Conservation (phyloP, 2,113 vertebrate genomes). For the Panurus biarmicus region DNA sequence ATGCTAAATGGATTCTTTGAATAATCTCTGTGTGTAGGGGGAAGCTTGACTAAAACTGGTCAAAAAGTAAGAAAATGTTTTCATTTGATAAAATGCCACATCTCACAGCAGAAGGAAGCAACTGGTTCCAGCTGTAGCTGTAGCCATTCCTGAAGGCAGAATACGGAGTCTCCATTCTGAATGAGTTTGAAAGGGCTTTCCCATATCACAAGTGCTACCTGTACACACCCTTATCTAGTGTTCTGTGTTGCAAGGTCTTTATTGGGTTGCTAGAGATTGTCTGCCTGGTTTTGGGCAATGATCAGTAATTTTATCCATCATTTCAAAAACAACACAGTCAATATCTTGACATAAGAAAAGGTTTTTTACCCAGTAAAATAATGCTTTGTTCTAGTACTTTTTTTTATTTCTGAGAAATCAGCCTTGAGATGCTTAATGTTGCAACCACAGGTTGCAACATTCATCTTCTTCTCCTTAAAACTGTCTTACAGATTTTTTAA, state of each 20-base stretch:
- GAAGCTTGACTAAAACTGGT: neutral
- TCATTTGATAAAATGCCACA: neutral
- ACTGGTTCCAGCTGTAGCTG: neutral
- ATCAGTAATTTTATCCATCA: neutral
- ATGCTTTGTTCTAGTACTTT: neutral
- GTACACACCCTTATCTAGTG: neutral
- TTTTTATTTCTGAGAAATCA: neutral
- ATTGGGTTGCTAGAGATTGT: neutral
- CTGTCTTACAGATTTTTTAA: neutral
- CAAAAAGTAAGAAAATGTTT: neutral
- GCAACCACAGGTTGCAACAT: neutral
- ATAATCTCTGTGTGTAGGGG: neutral
- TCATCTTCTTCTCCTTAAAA: neutral
- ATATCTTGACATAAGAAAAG: neutral
- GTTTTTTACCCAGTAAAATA: neutral
- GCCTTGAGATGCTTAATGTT: neutral
- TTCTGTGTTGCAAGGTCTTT: neutral
- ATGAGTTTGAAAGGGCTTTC: neutral
- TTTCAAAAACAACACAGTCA: rapidly evolving
- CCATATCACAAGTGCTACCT: neutral
- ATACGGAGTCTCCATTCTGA: neutral
- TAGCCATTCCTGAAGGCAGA: neutral
- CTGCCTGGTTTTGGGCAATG: neutral
- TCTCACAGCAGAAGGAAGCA: neutral
- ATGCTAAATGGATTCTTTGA: neutral